These are phyloP conservation scores for Pocota personata DNA, from an alignment of 2,888 invertebrate genomes.

Conservation along the genomic window DNA sequence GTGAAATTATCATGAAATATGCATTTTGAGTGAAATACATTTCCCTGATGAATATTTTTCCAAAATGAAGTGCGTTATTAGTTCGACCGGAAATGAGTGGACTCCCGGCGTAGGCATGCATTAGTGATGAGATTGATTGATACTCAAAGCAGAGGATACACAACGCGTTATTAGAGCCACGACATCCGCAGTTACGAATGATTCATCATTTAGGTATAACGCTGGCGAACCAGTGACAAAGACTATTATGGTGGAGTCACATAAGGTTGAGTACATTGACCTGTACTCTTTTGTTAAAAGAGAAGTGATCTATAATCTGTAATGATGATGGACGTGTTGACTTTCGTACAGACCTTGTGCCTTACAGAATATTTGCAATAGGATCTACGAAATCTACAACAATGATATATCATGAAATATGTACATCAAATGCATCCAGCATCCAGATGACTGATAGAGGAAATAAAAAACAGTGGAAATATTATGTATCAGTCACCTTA, in stretches of 20 bases:
- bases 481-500: too few relatives aligned
- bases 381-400: too few relatives aligned
- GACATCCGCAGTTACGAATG: not conserved
- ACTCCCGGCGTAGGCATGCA: slow-evolving; percentile 4
- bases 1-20: slow-evolving; percentile 69
- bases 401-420: too few relatives aligned
- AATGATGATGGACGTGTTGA: too few relatives aligned
- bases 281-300: not conserved
- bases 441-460: too few relatives aligned
- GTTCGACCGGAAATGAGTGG: slow-evolving; percentile 42
- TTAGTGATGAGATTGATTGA: slow-evolving; percentile 49
- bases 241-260: not conserved
- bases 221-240: not conserved
- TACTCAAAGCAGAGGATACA: slow-evolving; percentile 24
- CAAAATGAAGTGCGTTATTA: slow-evolving; percentile 53
- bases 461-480: too few relatives aligned
- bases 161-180: not conserved
- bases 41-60: slow-evolving; percentile 9
- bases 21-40: slow-evolving; percentile 35
- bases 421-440: too few relatives aligned
- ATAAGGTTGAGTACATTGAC: not conserved
- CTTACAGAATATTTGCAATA: too few relatives aligned
- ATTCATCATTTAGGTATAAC: not conserved
- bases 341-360: too few relatives aligned
- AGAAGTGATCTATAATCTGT: too few relatives aligned